These are phyloP conservation scores for Callorhinus ursinus DNA, from an alignment of 2,113 vertebrate species.

Conservation along the genomic window DNA sequence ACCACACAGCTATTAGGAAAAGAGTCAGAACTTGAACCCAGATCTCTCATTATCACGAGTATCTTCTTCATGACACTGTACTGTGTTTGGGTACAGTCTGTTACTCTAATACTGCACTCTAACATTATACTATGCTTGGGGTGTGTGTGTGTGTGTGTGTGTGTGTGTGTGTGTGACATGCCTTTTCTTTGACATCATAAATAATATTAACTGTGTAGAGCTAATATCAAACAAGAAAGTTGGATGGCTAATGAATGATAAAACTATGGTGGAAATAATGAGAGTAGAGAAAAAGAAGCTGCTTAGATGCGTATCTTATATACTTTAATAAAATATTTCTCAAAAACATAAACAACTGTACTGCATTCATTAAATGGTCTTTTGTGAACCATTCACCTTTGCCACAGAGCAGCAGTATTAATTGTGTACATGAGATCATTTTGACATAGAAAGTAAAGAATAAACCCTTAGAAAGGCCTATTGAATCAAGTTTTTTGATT, in stretches of 20 bases:
- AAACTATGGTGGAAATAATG: background rate
- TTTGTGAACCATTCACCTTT: background rate
- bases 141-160: background rate
- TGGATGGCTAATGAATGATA: background rate
- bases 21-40: background rate
- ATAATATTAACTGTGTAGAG: background rate
- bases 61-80: background rate
- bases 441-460: background rate
- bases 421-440: background rate
- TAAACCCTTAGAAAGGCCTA: background rate
- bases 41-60: background rate
- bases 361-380: background rate
- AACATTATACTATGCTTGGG: background rate
- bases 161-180: background rate
- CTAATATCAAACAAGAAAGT: background rate
- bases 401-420: background rate
- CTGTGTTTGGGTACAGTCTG: background rate
- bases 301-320: background rate
- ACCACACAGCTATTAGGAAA: background rate
- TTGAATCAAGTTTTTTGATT: conserved; percentile 17
- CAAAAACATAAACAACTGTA: background rate
- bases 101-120: background rate
- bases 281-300: background rate
- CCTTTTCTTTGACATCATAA: background rate
- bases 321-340: background rate